Evolutionary conservation across 2,888 invertebrate species (phyloP).

Genomic region (Digitonthophagus gazella): DNA sequence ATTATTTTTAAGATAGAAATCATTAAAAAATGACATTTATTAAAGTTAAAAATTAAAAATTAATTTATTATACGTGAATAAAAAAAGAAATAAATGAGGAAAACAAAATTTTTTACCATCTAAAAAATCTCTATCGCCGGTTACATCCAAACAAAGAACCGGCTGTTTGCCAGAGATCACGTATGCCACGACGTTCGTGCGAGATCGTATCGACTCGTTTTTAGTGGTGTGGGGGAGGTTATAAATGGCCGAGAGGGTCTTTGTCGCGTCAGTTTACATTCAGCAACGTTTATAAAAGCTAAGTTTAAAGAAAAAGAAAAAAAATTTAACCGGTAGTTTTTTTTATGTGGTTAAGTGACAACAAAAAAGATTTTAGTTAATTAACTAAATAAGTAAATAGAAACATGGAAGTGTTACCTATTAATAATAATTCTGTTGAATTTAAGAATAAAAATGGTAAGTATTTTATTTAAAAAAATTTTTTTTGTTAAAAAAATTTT

Average conservation of each 20-base stretch:
- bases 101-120: too few relatives aligned
- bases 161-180: neutral
- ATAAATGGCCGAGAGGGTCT: neutral
- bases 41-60: too few relatives aligned
- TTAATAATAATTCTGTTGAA: slow-evolving; percentile 40
- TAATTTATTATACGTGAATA: too few relatives aligned
- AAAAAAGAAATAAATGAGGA: too few relatives aligned
- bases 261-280: neutral
- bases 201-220: neutral
- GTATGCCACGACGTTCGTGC: neutral
- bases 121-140: too few relatives aligned
- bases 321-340: neutral
- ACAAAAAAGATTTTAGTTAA: neutral
- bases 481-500: slow-evolving; percentile 9
- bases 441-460: slow-evolving; percentile 46
- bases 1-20: too few relatives aligned
- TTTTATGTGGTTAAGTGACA: too few relatives aligned
- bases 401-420: slow-evolving; percentile 45
- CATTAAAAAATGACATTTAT: too few relatives aligned
- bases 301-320: neutral
- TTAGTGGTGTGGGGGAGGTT: neutral
- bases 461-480: slow-evolving; percentile 25
- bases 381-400: neutral
- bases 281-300: too few relatives aligned
- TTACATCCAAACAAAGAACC: neutral